A percentile compares a stretch with the other conserved stretches of the same genome.
phyloP scores from a whole-genome alignment of 2,113 vertebrate species.

The Hemiprocne comata region DNA sequence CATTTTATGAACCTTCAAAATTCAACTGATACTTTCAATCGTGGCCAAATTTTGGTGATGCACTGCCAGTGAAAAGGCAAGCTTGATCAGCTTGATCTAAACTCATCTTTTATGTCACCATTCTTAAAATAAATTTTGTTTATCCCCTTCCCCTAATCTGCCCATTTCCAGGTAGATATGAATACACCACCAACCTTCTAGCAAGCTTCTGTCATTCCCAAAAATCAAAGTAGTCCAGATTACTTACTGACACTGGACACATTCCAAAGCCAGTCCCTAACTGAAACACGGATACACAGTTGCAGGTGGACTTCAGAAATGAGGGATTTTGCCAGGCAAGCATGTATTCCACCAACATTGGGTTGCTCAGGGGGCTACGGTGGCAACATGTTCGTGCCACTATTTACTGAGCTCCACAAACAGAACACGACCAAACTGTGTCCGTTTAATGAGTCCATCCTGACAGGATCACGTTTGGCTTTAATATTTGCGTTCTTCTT shows the following conservation, averaged over 20 bases:
- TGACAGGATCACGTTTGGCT: background rate
- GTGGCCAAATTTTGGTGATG: background rate
- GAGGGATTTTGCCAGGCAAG: background rate
- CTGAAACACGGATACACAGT: background rate
- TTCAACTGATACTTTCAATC: background rate
- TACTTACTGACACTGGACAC: background rate
- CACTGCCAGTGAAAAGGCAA: background rate
- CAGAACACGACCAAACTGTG: background rate
- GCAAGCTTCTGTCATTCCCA: background rate
- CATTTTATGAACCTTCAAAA: background rate
- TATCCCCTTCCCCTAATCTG: background rate
- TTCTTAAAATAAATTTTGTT: background rate
- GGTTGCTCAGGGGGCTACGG: background rate
- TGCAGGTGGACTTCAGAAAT: background rate
- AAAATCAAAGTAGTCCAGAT: background rate
- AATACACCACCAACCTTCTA: background rate
- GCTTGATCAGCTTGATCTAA: background rate
- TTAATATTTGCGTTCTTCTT: constrained; percentile 52
- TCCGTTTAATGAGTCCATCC: background rate
- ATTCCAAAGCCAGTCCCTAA: background rate
- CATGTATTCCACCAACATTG: background rate
- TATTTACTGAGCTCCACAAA: background rate
- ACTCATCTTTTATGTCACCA: background rate
- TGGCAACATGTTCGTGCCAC: background rate
- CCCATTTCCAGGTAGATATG: accelerated